Evolutionary conservation across 2,113 vertebrate genomes (phyloP), one percentile per base, ranked within the genome.

Genomic region (Catagonus wagneri): DNA sequence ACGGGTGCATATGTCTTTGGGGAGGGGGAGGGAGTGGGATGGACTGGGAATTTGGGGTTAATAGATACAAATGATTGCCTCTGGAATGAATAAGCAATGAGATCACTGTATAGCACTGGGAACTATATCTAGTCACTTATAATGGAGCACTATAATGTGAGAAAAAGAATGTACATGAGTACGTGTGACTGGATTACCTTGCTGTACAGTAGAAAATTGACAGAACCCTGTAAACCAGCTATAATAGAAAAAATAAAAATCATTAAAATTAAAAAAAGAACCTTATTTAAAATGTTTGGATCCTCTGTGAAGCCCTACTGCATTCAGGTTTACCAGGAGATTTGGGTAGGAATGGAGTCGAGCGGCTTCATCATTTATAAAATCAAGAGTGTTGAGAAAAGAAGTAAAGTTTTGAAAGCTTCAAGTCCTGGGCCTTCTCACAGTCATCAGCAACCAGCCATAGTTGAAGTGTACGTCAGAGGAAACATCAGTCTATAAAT

Each of bases 281-380:
- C 44, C 44, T 44, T 8, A 44, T 44, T 44, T 44, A 44, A 4
- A 44, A 44, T 44, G 98, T 98, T 93, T 98, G 97, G 98, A 1
- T 79, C 15, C 68, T 13, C 97, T 83, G 63, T 99, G 98, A 97
- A 97, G 56, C 98, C 99, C 5, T 99, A 99, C 97, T 99, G 99
- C 96, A 98, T 98, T 10, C 98, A 99, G 1, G 98, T 98, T 1
- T 99, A 99, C 96, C 98, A 98, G 83, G 99, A 99, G 97, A 87
- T 99, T 78, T 99, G 99, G 99, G 96, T 98, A 36, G 99, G 99
- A 52, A 0, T 99, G 15, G 98, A 98, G 74, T 81, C 99, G 96
- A 99, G 99, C 95, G 1, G 54, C 15, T 98, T 97, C 14, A 2
- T 95, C 14, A 98, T 99, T 96, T 99, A 99, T 98, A 99, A 99